Evolutionary conservation across 2,113 vertebrate genomes (phyloP), one percentile per base, ranked within the genome.

Genomic region (Prietella phreatophila): DNA sequence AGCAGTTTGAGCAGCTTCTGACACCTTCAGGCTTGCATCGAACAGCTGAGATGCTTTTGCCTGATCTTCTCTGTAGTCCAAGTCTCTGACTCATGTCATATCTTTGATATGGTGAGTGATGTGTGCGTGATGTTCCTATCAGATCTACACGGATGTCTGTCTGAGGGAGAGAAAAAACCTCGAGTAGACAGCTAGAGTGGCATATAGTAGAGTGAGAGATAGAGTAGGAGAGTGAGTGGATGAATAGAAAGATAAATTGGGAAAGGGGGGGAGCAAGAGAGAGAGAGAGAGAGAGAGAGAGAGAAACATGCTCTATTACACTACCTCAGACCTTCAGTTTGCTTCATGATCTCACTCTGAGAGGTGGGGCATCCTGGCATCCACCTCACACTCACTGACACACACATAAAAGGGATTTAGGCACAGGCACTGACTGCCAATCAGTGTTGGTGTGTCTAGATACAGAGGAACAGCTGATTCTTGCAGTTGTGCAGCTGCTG

Each of bases 341-440:
- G 92, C 90, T 93, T 91, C 85, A 91, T 95, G 90, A 93, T 91
- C 91, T 94, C 94, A 92, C 86, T 90, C 56, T 47, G 33, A 88
- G 91, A 93, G 93, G 82, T 92, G 94, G 92, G 90, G 88, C 86
- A 86, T 87, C 42, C 88, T 85, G 90, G 86, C 86, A 89, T 91
- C 90, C 60, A 81, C 65, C 79, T 91, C 71, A 85, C 65, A 39
- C 79, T 33, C 20, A 89, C 91, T 93, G 92, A 83, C 83, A 67
- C 88, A 88, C 63, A 61, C 83, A 87, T 85, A 87, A 85, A 91
- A 86, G 85, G 78, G 85, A 87, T 86, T 36, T 47, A 83, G 85
- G 39, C 82, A 88, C 92, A 92, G 88, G 33, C 81, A 75, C 84
- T 85, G 88, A 65, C 84, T 89, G 86, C 86, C 88, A 89, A 89